Conservation (phyloP, 2,888 invertebrate genomes). For the Agonopterix alstromeriana region DNA sequence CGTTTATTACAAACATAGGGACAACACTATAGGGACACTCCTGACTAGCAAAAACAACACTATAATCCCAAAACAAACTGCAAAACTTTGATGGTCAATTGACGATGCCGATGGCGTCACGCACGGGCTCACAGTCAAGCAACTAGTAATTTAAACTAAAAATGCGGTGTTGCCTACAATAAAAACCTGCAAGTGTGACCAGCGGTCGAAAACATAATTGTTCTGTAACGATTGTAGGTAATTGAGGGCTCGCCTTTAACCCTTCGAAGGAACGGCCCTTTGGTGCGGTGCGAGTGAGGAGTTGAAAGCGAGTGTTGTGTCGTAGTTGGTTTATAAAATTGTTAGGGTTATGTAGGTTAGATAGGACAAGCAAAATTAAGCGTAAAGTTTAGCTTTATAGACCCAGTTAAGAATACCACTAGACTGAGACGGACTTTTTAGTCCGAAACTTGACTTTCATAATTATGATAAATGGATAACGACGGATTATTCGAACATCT, state of each 20-base stretch:
- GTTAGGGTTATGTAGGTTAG: too few species aligned
- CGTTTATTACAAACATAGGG: too few species aligned
- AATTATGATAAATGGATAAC: too few species aligned
- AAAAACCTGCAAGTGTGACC: conserved; percentile 68
- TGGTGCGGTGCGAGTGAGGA: conserved; percentile 16
- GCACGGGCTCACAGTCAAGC: conserved; percentile 33
- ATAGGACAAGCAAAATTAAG: too few species aligned
- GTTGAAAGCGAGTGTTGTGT: conserved; percentile 12
- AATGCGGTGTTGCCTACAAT: conserved; percentile 56
- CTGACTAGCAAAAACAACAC: background rate
- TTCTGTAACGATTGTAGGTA: conserved; percentile 73
- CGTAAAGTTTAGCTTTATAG: too few species aligned
- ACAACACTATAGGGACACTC: too few species aligned
- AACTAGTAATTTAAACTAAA: conserved; percentile 66
- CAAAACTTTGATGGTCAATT: background rate
- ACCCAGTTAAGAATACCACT: too few species aligned
- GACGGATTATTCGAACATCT: too few species aligned
- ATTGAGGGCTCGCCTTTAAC: conserved; percentile 67
- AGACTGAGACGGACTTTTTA: too few species aligned
- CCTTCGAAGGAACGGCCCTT: conserved; percentile 52
- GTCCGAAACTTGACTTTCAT: too few species aligned
- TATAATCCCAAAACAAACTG: background rate
- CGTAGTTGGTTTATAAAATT: background rate
- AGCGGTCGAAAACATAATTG: conserved; percentile 63
- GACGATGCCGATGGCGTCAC: conserved; percentile 23